These are phyloP conservation scores for Tetheella fluctuosa DNA, from an alignment of 2,888 invertebrate genomes.

Conservation along the genomic window DNA sequence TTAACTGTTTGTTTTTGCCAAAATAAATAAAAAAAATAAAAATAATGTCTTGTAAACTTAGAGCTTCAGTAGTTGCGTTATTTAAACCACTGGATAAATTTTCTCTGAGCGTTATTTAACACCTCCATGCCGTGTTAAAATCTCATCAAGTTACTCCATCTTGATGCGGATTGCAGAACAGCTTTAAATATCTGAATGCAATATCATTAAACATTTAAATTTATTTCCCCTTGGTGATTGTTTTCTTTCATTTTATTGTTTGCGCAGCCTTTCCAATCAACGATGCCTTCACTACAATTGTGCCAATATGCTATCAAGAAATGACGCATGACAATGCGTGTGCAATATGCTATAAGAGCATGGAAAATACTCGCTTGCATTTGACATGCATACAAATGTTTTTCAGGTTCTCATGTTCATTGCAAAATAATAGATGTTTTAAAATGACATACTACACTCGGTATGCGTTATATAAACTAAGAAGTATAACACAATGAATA, in stretches of 20 bases:
- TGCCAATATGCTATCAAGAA: slow-evolving; percentile 12
- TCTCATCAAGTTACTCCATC: slow-evolving; percentile 51
- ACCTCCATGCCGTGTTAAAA: slow-evolving; percentile 55
- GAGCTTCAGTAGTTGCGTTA: slow-evolving; percentile 16
- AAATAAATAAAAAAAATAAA: too few species aligned
- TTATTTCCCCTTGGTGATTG: slow-evolving; percentile 1
- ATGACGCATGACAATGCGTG: slow-evolving; percentile 21
- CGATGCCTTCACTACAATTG: neutral
- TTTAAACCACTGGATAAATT: slow-evolving; percentile 34
- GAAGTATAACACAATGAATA: slow-evolving; percentile 50
- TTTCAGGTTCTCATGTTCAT: slow-evolving; percentile 31
- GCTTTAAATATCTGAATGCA: slow-evolving; percentile 21
- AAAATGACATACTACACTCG: slow-evolving; percentile 46
- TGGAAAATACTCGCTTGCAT: neutral
- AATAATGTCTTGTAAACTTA: neutral
- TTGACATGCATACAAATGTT: slow-evolving; percentile 1
- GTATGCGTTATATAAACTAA: slow-evolving; percentile 58
- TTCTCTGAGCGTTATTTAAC: slow-evolving; percentile 51
- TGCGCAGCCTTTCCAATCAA: neutral
- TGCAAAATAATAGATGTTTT: slow-evolving; percentile 37
- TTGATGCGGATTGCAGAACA: slow-evolving; percentile 38
- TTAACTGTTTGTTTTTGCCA: too few species aligned
- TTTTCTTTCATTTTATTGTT: slow-evolving; percentile 1
- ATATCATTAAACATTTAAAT: slow-evolving; percentile 24
- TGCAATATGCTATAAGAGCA: slow-evolving; percentile 1